Conservation (phyloP, 2,888 invertebrate species). For the Metellina segmentata region DNA sequence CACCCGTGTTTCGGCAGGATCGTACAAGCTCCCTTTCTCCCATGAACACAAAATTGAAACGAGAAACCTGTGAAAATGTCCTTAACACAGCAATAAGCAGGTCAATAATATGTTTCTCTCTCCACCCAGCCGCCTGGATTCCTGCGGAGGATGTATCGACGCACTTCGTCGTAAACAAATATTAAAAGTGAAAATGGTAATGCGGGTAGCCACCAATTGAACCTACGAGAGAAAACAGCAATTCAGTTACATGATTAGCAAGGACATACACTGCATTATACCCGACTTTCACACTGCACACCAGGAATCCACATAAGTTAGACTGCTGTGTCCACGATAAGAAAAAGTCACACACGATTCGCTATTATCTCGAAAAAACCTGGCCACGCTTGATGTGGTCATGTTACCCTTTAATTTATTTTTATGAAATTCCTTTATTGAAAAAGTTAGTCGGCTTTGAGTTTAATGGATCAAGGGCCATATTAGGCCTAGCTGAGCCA, state of each 20-base stretch:
- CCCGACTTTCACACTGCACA: too few species aligned
- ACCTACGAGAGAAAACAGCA: constrained; percentile 84
- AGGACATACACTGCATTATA: neutral
- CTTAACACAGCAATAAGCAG: constrained; percentile 69
- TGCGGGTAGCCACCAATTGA: constrained; percentile 99
- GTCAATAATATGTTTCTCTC: constrained; percentile 95
- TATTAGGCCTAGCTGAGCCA: too few species aligned
- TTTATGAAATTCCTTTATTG: too few species aligned
- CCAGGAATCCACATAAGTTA: too few species aligned
- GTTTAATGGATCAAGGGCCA: too few species aligned
- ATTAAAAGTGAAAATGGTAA: constrained; percentile 98
- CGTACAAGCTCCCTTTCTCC: constrained; percentile 31
- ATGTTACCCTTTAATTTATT: too few species aligned
- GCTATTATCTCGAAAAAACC: neutral
- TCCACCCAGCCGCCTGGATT: constrained; percentile 99
- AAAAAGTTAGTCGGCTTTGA: too few species aligned
- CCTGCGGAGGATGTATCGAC: constrained; percentile 97
- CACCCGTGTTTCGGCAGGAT: constrained; percentile 43
- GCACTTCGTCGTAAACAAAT: constrained; percentile 99
- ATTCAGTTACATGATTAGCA: neutral
- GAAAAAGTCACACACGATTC: neutral
- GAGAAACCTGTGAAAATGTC: constrained; percentile 71
- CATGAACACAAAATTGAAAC: constrained; percentile 54
- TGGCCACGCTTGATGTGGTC: too few species aligned
- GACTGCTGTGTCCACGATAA: too few species aligned